Base-by-base conservation (phyloP, 2,888 invertebrate genomes). In the Ectemnius continuus region DNA sequence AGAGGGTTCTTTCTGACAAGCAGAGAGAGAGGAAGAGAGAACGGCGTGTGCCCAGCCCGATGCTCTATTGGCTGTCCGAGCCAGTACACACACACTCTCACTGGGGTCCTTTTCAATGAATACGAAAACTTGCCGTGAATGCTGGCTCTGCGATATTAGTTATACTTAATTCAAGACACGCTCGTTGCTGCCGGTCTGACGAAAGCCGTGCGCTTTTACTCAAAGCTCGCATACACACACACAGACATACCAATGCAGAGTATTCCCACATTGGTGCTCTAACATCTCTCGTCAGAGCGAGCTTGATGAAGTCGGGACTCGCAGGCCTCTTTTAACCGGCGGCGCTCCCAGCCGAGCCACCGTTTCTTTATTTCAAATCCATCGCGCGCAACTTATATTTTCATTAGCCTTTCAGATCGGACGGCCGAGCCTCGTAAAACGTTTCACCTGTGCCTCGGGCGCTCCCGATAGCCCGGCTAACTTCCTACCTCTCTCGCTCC, bases 81-180 rank as follows among this genome's bases (percentile, higher is more conserved):
- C 20, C 1, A 11, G 14, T 5, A 4, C 52, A 52, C 36, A 36
- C 36, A 36, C 36, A 11, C 36, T 6, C 28, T 11, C 58, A 6
- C 52, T 2, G 36, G 76, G 71, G 80, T 82, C 84, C 85, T 87
- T 89, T 90, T 89, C 88, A 89, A 88, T 86, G 89, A 89, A 89
- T 86, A 86, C 87, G 87, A 88, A 89, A 90, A 85, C 88, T 88
- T 84, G 60, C 76, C 4, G 80, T 88, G 88, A 90, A 90, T 87
- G 78, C 78, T 75, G 82, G 80, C 84, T 75, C 85, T 83, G 36
- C 36, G 79, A 88, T 90, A 89, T 90, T 87, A 90, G 88, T 89
- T 89, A 90, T 89, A 89, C 89, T 90, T 90, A 89, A 90, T 90
- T 90, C 88, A 88, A 87, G 86, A 85, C 79, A 84, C 86, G 14